These are phyloP conservation scores for Coboldia fuscipes DNA, from an alignment of 1,140 invertebrate genomes.

Conservation along the genomic window DNA sequence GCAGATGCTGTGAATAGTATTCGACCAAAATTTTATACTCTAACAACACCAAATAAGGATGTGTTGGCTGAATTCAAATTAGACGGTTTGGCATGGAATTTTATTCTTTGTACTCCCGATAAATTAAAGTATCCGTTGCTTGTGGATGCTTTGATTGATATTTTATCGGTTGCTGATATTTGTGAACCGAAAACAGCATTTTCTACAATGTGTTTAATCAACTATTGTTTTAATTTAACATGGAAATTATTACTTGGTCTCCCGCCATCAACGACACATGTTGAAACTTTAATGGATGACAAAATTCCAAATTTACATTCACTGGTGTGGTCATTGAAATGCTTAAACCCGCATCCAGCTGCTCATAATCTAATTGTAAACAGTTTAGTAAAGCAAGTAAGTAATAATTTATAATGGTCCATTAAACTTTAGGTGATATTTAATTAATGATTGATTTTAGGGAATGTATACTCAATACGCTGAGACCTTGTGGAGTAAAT, in stretches of 20 bases:
- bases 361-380: conserved; percentile 18
- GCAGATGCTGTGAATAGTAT: conserved; percentile 13
- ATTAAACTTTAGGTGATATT: too few relatives aligned
- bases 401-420: too few relatives aligned
- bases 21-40: conserved; percentile 19
- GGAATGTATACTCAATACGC: conserved; percentile 20
- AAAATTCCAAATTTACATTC: conserved; percentile 26
- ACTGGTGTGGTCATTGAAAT: conserved; percentile 25
- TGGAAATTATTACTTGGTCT: conserved; percentile 47
- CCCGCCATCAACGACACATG: conserved; percentile 70
- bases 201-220: conserved; percentile 56
- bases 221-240: conserved; percentile 60
- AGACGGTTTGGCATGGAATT: conserved; percentile 86
- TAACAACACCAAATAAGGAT: conserved; percentile 11
- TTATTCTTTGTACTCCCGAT: conserved; percentile 74
- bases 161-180: conserved; percentile 48
- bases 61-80: conserved; percentile 58
- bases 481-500: conserved; percentile 14
- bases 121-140: conserved; percentile 73
- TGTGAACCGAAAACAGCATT: conserved; percentile 31
- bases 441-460: neutral
- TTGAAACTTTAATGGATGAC: conserved; percentile 47
- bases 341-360: conserved; percentile 8
- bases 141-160: conserved; percentile 64
- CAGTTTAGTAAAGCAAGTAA: conserved; percentile 18